Conservation (phyloP, 2,888 invertebrate genomes). For the Agriopis marginaria region DNA sequence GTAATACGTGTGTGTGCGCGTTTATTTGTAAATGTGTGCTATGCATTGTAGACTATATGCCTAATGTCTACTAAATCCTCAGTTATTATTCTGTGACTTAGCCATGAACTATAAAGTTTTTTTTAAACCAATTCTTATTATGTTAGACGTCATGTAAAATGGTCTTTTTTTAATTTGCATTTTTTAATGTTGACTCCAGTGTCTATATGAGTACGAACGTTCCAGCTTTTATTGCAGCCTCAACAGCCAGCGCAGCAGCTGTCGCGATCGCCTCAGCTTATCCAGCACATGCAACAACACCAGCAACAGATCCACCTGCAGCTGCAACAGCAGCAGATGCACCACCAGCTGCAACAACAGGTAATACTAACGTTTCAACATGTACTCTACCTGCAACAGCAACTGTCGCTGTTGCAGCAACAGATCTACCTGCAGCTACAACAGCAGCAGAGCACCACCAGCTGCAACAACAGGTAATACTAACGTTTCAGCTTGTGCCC, state of each 20-base stretch:
- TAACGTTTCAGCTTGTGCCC: constrained; percentile 57
- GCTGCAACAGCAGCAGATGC: constrained; percentile 68
- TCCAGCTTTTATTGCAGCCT: constrained; percentile 42
- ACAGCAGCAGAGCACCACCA: constrained; percentile 72
- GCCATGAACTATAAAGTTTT: no score
- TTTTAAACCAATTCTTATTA: no score
- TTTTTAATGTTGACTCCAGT: not conserved
- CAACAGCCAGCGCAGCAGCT: constrained; percentile 54
- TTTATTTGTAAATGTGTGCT: no score
- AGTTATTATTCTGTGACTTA: no score
- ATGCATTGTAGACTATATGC: no score
- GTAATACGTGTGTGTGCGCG: no score
- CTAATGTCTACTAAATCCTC: no score
- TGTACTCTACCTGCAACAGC: constrained; percentile 58
- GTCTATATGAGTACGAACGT: constrained; percentile 27
- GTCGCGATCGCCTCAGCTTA: constrained; percentile 41
- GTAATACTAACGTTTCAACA: constrained; percentile 50
- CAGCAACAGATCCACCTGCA: constrained; percentile 63
- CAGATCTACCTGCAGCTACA: constrained; percentile 60
- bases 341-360: constrained; percentile 64
- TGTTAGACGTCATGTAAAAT: no score
- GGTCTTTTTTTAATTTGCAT: no score
- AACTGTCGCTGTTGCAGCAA: constrained; percentile 47
- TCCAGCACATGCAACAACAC: constrained; percentile 61
- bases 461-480: constrained; percentile 55